Percentiles rank a stretch among this genome's conserved stretches.
Conservation (phyloP, 2,888 invertebrate genomes). For the Uloborus plumipes region DNA sequence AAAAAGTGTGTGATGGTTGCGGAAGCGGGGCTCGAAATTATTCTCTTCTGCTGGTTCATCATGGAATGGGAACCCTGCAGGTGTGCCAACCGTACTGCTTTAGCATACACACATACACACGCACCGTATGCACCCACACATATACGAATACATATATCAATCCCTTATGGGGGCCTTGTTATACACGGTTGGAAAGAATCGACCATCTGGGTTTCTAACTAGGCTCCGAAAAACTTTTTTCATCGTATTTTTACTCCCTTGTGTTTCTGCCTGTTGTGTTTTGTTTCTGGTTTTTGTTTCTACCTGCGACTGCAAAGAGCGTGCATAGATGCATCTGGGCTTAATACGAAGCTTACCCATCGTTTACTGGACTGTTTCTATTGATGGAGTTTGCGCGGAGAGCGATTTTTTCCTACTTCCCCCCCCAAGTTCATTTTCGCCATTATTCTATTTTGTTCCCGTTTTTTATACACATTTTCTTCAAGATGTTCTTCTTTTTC, state of each 20-base stretch:
- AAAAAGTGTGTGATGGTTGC: slow-evolving; percentile 33
- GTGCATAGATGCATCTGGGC: slow-evolving; percentile 30
- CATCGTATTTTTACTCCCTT: slow-evolving; percentile 9
- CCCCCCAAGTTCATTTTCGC: slow-evolving; percentile 55
- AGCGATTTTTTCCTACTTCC: slow-evolving; percentile 11
- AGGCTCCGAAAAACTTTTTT: slow-evolving; percentile 31
- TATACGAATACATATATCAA: slow-evolving; percentile 44
- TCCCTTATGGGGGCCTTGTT: slow-evolving; percentile 24
- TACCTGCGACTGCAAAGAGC: slow-evolving; percentile 17
- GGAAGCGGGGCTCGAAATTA: slow-evolving; percentile 34
- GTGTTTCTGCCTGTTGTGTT: slow-evolving; percentile 37
- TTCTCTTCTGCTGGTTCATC: slow-evolving; percentile 56
- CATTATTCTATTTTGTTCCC: slow-evolving; percentile 46
- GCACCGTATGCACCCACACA: slow-evolving; percentile 14
- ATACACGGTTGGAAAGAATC: slow-evolving; percentile 5
- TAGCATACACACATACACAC: slow-evolving; percentile 14
- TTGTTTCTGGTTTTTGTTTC: slow-evolving; percentile 43
- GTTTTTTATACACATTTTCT: slow-evolving; percentile 15
- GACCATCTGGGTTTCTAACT: slow-evolving; percentile 52
- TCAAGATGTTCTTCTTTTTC: slow-evolving; percentile 20
- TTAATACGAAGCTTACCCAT: slow-evolving; percentile 60
- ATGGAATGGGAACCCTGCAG: slow-evolving; percentile 46
- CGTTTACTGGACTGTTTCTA: slow-evolving; percentile 32
- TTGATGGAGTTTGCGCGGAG: slow-evolving; percentile 55
- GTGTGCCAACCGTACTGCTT: slow-evolving; percentile 20